Percentiles rank a stretch among this genome's conserved stretches.
Evolutionary conservation across 2,113 vertebrate species (phyloP).

Genomic region (Anser cygnoides): DNA sequence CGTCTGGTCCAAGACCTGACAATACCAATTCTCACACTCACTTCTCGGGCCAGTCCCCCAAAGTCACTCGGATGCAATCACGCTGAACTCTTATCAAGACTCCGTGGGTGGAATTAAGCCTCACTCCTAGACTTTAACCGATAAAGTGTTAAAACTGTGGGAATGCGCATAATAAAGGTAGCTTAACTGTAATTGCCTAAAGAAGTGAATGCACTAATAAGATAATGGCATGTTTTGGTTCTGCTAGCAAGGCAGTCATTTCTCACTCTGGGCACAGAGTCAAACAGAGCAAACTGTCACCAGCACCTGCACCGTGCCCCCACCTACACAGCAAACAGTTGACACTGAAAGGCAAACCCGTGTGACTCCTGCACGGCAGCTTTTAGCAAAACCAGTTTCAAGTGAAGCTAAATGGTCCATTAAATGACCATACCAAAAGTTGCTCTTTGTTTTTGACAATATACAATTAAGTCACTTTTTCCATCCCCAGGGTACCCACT

Average conservation of each 20-base stretch:
- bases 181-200: constrained; percentile 19
- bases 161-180: background rate
- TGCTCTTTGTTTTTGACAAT: constrained; percentile 42
- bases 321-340: constrained; percentile 56
- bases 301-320: constrained; percentile 60
- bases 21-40: background rate
- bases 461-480: constrained; percentile 44
- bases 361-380: constrained; percentile 3
- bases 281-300: constrained; percentile 60
- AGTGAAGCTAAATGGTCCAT: constrained; percentile 23
- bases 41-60: background rate
- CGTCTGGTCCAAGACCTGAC: background rate
- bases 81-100: background rate
- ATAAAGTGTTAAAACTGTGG: constrained; percentile 11
- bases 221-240: constrained; percentile 23
- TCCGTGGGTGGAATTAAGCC: background rate
- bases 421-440: constrained; percentile 45
- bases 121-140: background rate
- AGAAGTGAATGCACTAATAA: constrained; percentile 42
- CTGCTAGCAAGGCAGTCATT: constrained; percentile 35
- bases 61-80: background rate
- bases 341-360: constrained; percentile 43
- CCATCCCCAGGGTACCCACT: background rate
- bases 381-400: constrained; percentile 58
- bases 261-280: constrained; percentile 32